Percentiles rank a stretch among this genome's conserved stretches.
Conservation (phyloP, 2,888 invertebrate species). For the Diplolepis rosae region DNA sequence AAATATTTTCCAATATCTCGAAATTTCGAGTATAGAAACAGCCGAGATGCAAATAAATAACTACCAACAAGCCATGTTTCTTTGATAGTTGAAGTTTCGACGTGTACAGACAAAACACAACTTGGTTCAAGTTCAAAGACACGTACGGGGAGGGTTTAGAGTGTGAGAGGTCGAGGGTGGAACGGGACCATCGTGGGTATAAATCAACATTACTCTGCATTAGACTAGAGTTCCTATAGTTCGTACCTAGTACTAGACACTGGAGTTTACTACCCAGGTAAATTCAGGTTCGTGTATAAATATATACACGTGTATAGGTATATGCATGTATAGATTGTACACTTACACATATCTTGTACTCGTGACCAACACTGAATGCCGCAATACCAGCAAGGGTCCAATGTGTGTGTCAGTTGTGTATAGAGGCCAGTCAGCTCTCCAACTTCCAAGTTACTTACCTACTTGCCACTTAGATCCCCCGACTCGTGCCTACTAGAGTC, state of each 20-base stretch:
- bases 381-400: slow-evolving; percentile 24
- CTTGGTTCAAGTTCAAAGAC: slow-evolving; percentile 23
- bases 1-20: too few species aligned
- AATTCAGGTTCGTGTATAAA: slow-evolving; percentile 61
- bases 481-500: slow-evolving; percentile 48
- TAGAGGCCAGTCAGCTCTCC: slow-evolving; percentile 51
- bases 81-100: not conserved
- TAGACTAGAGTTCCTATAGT: slow-evolving; percentile 68
- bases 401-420: slow-evolving; percentile 47
- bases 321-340: not conserved
- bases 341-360: slow-evolving; percentile 28
- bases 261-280: slow-evolving; percentile 69
- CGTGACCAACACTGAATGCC: slow-evolving; percentile 42
- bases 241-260: slow-evolving; percentile 50
- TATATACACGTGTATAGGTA: slow-evolving; percentile 52
- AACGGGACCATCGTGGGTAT: slow-evolving; percentile 62
- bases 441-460: slow-evolving; percentile 68
- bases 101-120: slow-evolving; percentile 2
- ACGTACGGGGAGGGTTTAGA: slow-evolving; percentile 33
- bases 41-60: too few species aligned
- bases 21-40: too few species aligned
- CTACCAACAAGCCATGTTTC: not conserved
- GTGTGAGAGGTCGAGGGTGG: slow-evolving; percentile 46
- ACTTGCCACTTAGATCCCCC: slow-evolving; percentile 66
- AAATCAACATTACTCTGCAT: slow-evolving; percentile 73